Conservation (phyloP, 1,140 invertebrate genomes). For the Hesperophylax magnus region DNA sequence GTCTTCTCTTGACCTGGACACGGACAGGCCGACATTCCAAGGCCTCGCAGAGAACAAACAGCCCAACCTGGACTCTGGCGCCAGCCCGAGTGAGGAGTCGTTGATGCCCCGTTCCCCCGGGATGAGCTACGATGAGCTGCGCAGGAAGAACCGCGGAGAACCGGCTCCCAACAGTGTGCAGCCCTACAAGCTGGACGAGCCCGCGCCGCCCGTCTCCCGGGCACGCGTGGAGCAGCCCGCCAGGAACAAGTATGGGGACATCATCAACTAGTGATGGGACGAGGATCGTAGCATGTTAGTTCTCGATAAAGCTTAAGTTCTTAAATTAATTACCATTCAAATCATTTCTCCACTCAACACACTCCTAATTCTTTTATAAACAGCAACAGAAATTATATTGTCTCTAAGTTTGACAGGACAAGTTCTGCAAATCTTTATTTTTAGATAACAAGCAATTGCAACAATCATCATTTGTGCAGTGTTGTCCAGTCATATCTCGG, state of each 20-base stretch:
- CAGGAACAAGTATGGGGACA: slow-evolving; percentile 26
- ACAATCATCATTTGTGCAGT: no score
- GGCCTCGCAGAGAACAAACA: slow-evolving; percentile 66
- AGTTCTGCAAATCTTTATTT: no score
- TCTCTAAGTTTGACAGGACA: no score
- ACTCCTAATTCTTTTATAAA: no score
- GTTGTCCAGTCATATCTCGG: no score
- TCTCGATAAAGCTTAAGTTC: no score
- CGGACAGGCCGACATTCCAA: slow-evolving; percentile 63
- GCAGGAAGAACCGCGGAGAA: slow-evolving; percentile 73
- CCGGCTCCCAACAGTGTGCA: background rate
- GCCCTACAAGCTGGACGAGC: slow-evolving; percentile 26
- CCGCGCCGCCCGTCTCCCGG: background rate
- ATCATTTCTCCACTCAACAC: no score
- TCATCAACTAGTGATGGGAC: background rate
- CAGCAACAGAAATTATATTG: no score
- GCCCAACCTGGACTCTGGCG: slow-evolving; percentile 5
- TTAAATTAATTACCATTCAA: no score
- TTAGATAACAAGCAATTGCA: no score
- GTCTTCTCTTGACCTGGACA: slow-evolving; percentile 65
- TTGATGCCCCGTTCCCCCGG: slow-evolving; percentile 55
- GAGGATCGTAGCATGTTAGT: no score
- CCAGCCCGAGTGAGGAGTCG: background rate
- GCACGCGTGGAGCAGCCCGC: slow-evolving; percentile 12
- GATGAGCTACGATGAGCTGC: slow-evolving; percentile 74